Conservation (phyloP, 2,113 vertebrate genomes). For the Pelvicachromis taeniatus region DNA sequence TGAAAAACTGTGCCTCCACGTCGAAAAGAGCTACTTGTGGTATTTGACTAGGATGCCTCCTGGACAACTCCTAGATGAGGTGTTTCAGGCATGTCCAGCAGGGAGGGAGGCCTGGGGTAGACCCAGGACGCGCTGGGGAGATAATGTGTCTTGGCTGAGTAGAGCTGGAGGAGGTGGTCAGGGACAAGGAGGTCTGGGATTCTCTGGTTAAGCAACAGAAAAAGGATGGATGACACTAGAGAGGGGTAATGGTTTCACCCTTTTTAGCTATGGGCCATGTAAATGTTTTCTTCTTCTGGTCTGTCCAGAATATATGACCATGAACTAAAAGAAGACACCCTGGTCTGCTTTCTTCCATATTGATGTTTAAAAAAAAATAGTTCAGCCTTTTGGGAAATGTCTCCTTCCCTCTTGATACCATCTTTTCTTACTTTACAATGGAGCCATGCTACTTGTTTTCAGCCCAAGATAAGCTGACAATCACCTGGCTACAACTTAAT, state of each 20-base stretch:
- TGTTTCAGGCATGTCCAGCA: background rate
- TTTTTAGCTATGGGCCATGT: background rate
- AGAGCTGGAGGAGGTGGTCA: background rate
- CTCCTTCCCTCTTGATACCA: background rate
- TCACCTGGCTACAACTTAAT: background rate
- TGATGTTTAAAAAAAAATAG: background rate
- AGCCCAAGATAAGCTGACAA: background rate
- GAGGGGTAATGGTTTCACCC: background rate
- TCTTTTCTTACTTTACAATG: background rate
- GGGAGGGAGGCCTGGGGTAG: background rate
- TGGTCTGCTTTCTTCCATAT: background rate
- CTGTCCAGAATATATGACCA: background rate
- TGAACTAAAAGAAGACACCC: background rate
- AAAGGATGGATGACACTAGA: background rate
- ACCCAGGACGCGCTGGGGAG: background rate
- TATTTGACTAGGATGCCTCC: background rate
- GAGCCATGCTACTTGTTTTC: background rate
- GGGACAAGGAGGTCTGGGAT: background rate
- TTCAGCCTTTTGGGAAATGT: background rate
- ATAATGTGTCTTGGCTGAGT: background rate
- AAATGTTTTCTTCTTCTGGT: background rate
- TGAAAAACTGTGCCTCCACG: background rate
- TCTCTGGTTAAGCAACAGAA: background rate
- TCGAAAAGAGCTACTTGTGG: background rate
- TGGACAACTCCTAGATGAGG: background rate